Evolutionary conservation across 2,888 invertebrate species (phyloP).

Genomic region (Neocrepidodera transversa): DNA sequence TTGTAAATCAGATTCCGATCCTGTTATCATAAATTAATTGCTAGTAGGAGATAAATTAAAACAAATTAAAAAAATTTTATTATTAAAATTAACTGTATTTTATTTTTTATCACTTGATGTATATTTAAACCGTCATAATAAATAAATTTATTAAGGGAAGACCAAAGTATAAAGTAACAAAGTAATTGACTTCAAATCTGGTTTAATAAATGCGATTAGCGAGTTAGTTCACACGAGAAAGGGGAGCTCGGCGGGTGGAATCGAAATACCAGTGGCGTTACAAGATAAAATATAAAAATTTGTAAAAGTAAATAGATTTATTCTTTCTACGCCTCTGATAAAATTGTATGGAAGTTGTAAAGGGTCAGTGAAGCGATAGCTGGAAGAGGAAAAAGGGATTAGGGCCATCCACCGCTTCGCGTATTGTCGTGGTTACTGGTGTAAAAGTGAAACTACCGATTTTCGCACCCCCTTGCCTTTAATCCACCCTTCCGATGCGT

Average conservation of each 20-base stretch:
- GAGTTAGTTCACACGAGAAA: constrained; percentile 51
- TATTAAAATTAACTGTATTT: too few relatives aligned
- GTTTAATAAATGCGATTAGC: constrained; percentile 53
- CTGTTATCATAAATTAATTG: too few relatives aligned
- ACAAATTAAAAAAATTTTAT: too few relatives aligned
- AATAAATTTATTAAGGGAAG: constrained; percentile 40
- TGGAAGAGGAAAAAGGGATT: constrained; percentile 49
- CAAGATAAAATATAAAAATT: neutral
- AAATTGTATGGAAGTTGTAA: constrained; percentile 2
- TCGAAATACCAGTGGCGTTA: constrained; percentile 20
- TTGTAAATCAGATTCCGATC: too few relatives aligned
- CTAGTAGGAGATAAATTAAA: too few relatives aligned
- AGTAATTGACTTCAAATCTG: constrained; percentile 51
- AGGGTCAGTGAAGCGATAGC: constrained; percentile 24
- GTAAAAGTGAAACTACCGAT: constrained; percentile 60
- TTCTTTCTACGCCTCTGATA: constrained; percentile 17
- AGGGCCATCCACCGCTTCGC: constrained; percentile 54
- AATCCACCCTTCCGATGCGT: constrained; percentile 15
- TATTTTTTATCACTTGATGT: too few relatives aligned
- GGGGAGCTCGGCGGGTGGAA: constrained; percentile 45
- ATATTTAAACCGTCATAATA: too few relatives aligned
- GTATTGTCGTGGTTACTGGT: constrained; percentile 62
- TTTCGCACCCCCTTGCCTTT: constrained; percentile 24
- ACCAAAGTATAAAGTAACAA: constrained; percentile 24
- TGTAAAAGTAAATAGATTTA: neutral